Evolutionary conservation across 1,140 invertebrate genomes (phyloP), one percentile per base, ranked within the genome.

Genomic region (Drosophila pachea): DNA sequence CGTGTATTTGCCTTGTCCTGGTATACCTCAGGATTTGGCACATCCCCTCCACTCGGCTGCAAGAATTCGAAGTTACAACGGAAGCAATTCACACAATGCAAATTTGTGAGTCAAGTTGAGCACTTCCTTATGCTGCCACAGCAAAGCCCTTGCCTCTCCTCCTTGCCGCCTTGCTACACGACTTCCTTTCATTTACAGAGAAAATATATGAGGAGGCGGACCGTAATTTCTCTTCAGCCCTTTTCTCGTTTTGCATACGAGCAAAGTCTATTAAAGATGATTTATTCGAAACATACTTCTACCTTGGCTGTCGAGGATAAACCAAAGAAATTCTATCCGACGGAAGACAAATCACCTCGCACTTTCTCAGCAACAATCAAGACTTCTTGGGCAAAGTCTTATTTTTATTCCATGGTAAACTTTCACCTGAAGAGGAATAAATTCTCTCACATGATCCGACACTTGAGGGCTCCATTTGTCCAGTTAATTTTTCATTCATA

Each of bases 61-160:
- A 52, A 59, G 71, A 55, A 77, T 55, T 52, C 59, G 60, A 59
- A 50, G 60, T 65, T 77, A 42, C n/a, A 56, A 54, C 71, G 70
- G 71, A 78, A 78, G 71, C 71, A 78, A 78, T 78, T 76, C 68
- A 68, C 75, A 67, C 66, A 74, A 78, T 78, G 71, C 65, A 77
- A 68, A 77, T 77, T 77, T 77, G 74, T 69, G 54, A 65, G 75
- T 56, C 74, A 58, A 63, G 59, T 58, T 62, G 47, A 62, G 58
- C 42, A 54, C 43, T 68, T 68, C 58, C 65, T 54, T 36, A 12
- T 54, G 35, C 7, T 59, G 8, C 5, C 43, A 43, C 43, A 22
- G 22, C 22, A 22, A 22, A 22, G 22, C 22, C 22, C 22, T 22
- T 3, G 22, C 22, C 22, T 3, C n/a, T n/a, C n/a, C n/a, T 58